Evolutionary conservation across 2,113 vertebrate species (phyloP).

Genomic region (Pithys albifrons): DNA sequence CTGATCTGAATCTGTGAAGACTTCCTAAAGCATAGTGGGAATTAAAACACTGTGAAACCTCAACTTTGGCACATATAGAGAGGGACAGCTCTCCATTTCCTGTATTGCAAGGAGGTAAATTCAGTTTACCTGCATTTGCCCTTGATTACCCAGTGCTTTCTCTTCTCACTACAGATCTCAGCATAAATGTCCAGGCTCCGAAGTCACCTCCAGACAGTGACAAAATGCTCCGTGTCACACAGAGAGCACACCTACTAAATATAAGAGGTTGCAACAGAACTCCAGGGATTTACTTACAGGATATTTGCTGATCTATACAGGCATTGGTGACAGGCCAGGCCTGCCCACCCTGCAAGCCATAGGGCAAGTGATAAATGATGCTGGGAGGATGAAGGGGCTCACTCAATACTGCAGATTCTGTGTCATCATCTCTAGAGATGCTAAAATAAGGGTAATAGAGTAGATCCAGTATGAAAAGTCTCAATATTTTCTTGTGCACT

Average conservation of each 20-base stretch:
- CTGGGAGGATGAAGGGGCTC: background rate
- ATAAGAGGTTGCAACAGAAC: background rate
- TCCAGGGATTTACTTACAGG: background rate
- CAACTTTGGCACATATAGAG: background rate
- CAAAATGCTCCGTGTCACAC: background rate
- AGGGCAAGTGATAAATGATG: background rate
- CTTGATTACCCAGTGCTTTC: background rate
- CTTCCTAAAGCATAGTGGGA: background rate
- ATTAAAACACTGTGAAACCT: background rate
- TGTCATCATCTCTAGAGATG: background rate
- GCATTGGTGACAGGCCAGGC: accelerated
- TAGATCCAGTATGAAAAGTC: background rate
- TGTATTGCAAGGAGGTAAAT: background rate
- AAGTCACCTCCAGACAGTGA: background rate
- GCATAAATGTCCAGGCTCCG: background rate
- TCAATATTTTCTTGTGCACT: background rate
- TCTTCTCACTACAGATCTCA: background rate
- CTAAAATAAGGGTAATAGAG: background rate
- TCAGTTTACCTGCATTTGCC: background rate
- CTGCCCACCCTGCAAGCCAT: background rate
- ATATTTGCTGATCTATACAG: background rate
- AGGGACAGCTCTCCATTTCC: background rate
- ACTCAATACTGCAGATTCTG: background rate
- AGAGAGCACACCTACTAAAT: background rate
- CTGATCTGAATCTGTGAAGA: background rate